Evolutionary conservation across 2,797 vertebrate species (phyloP).

Genomic region (Bryconaethiops microstoma): DNA sequence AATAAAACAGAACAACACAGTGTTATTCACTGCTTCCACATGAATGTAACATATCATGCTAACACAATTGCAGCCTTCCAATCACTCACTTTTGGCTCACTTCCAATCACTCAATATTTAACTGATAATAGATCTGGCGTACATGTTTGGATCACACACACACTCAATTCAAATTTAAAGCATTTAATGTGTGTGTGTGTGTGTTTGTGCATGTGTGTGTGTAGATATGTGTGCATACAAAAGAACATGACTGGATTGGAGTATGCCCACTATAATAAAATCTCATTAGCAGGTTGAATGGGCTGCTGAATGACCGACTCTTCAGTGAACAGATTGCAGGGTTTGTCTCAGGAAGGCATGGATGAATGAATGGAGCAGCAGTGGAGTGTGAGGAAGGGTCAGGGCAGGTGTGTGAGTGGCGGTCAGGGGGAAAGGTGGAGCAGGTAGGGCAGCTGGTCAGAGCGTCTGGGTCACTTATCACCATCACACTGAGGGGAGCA

Average conservation of each 20-base stretch:
- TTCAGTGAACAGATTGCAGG: slow-evolving; percentile 38
- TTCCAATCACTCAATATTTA: no score
- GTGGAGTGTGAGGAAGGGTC: slow-evolving; percentile 13
- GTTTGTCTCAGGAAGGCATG: slow-evolving; percentile 32
- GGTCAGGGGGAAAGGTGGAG: slow-evolving; percentile 34
- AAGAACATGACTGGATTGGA: neutral
- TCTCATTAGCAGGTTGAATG: neutral
- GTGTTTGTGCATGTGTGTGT: neutral
- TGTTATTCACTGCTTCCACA: no score
- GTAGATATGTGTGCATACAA: neutral
- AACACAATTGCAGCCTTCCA: no score
- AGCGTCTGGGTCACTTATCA: slow-evolving; percentile 48
- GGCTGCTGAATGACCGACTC: neutral
- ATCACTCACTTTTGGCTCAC: no score
- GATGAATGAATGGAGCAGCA: slow-evolving; percentile 32
- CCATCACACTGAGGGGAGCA: slow-evolving; percentile 31
- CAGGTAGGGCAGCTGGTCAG: slow-evolving; percentile 49
- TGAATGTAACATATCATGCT: no score
- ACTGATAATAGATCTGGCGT: no score
- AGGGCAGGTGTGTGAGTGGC: slow-evolving; percentile 10
- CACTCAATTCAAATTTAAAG: no score
- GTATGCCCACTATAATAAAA: neutral
- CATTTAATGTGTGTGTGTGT: no score
- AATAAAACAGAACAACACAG: no score
- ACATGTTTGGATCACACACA: no score